Conservation (phyloP, 2,797 vertebrate genomes). For the Cryptoprocta ferox region DNA sequence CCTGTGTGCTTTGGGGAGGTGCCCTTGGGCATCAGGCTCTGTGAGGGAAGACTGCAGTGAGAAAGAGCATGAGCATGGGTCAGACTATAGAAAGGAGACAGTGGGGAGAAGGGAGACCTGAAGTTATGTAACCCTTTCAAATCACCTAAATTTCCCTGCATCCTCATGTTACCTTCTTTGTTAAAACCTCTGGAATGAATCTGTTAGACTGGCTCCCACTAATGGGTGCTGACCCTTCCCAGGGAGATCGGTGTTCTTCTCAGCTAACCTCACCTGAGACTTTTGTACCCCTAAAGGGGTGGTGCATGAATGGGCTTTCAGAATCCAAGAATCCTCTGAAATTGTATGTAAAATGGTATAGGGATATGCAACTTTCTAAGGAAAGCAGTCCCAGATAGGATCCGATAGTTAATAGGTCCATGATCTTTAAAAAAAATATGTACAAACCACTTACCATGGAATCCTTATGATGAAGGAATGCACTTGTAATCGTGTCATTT, state of each 20-base stretch:
- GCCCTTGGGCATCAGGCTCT: background rate
- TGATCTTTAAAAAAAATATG: background rate
- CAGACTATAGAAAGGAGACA: background rate
- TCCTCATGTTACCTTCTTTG: background rate
- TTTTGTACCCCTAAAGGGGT: background rate
- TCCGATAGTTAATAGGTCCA: background rate
- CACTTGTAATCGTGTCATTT: background rate
- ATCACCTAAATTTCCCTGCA: background rate
- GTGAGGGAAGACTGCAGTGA: background rate
- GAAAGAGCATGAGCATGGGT: background rate
- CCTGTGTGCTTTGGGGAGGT: background rate
- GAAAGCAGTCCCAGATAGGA: background rate
- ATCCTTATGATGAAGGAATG: background rate
- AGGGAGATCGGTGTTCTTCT: background rate
- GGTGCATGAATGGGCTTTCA: background rate
- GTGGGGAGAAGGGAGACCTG: background rate
- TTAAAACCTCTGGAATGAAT: slow-evolving; percentile 6
- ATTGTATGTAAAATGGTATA: background rate
- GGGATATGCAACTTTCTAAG: background rate
- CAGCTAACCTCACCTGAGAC: background rate
- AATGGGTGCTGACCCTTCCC: background rate
- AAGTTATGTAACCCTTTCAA: background rate
- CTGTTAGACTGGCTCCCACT: background rate
- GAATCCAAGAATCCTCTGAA: slow-evolving; percentile 36
- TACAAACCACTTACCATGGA: background rate